Evolutionary conservation across 2,888 invertebrate genomes (phyloP), one percentile per base, ranked within the genome.

Genomic region (Drosophila mercatorum): DNA sequence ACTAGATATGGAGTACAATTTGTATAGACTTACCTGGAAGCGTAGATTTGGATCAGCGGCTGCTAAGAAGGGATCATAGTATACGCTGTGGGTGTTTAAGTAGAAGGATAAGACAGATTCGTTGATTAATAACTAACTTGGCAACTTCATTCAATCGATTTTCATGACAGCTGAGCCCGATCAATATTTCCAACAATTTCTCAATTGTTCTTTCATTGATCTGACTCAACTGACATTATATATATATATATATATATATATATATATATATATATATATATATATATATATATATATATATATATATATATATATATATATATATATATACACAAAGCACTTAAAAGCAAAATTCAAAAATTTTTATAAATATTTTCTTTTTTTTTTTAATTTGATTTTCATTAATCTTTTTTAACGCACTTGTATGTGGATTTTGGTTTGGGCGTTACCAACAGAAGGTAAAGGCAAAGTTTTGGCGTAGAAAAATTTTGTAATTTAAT

Each of bases 1-100:
- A 62, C n/a, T 43, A 49, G 8, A 28, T 2, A 10, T 34, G 1
- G 41, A 22, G 10, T 11, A 47, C 14, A 65, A 28, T 47, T 31
- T 40, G 14, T 60, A 44, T 62, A 56, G 49, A 86, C 94, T 95
- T 94, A 97, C 97, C 96, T 97, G 97, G 91, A 97, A 95, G 94
- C 97, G 96, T 94, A 97, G 97, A 94, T 96, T 97, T 83, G 96
- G 96, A 94, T 97, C 97, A 91, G 31, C 97, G 85, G 97, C 97
- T 83, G 97, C 97, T 94, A 98, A 94, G 95, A 98, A 97, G 91
- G 97, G 98, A 95, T 98, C 98, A 94, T 98, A 98, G 95, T 98
- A 98, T 86, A 98, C 96, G 94, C 98, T 97, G 91, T 82, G 78
- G 79, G 72, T 44, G 51, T 66, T 59, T n/a, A 53, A 67, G 49